These are phyloP conservation scores for Microtus pennsylvanicus DNA, from an alignment of 2,113 vertebrate genomes.

Conservation along the genomic window DNA sequence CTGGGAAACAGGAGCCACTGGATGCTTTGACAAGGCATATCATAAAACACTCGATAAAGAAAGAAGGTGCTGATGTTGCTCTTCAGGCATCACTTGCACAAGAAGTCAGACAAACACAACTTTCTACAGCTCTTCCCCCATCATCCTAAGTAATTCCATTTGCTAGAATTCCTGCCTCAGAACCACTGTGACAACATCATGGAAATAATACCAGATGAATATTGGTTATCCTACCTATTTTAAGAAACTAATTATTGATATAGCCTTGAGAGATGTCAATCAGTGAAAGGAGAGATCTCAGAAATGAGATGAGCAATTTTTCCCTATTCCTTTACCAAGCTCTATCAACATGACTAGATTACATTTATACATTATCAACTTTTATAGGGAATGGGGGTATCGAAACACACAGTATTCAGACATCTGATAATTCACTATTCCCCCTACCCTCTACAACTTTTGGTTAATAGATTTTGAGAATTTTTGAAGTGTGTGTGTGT, in stretches of 20 bases:
- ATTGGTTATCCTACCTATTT: neutral
- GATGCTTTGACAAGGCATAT: neutral
- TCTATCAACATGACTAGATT: neutral
- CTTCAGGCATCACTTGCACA: neutral
- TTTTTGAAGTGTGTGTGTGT: neutral
- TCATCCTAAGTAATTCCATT: neutral
- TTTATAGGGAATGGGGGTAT: neutral
- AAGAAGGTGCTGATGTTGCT: slow-evolving; percentile 4
- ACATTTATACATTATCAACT: neutral
- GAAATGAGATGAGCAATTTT: neutral
- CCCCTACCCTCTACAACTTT: neutral
- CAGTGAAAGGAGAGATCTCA: neutral
- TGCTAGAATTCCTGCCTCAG: neutral
- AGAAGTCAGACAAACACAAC: neutral
- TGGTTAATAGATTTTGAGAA: neutral
- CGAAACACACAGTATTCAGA: neutral
- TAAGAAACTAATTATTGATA: neutral
- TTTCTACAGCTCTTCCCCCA: fast-evolving
- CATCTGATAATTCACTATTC: neutral
- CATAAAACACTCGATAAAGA: slow-evolving; percentile 18
- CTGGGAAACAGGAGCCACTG: neutral
- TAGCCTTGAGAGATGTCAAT: neutral
- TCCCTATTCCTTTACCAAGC: neutral
- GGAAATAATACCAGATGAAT: neutral
- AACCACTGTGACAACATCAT: neutral